A percentile compares a stretch with the other conserved stretches of the same genome.
These are phyloP conservation scores for Lepilemur septentrionalis DNA, from an alignment of 2,797 vertebrate species.

Conservation along the genomic window DNA sequence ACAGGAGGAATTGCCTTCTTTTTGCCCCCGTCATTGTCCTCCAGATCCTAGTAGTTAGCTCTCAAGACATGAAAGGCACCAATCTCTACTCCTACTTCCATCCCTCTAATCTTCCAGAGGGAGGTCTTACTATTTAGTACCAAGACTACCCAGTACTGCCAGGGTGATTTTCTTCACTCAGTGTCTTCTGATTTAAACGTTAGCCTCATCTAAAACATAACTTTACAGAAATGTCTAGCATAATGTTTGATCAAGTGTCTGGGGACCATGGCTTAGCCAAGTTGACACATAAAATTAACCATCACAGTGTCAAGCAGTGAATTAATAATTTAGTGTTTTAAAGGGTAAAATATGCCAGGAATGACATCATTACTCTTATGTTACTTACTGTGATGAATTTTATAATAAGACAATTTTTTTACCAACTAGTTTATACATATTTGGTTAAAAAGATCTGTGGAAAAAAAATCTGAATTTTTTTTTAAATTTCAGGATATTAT, in stretches of 20 bases:
- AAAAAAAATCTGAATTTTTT: background rate
- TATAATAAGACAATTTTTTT: background rate
- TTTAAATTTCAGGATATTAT: no score
- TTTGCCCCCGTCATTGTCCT: no score
- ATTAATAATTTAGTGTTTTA: background rate
- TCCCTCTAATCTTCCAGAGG: background rate
- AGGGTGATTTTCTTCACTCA: background rate
- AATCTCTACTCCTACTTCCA: background rate
- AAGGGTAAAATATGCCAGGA: background rate
- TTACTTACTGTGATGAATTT: slow-evolving; percentile 11
- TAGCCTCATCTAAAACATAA: background rate
- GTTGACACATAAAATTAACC: background rate
- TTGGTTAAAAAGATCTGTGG: background rate
- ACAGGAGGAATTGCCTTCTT: no score
- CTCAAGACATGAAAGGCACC: background rate
- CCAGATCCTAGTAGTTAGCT: no score
- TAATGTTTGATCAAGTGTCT: background rate
- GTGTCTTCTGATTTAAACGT: background rate
- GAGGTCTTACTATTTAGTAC: background rate
- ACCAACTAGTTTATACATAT: background rate
- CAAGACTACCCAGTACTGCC: background rate
- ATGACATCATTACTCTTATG: background rate
- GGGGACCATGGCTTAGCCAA: background rate
- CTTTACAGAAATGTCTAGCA: background rate
- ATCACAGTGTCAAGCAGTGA: background rate